Evolutionary conservation across 2,113 vertebrate genomes (phyloP), one percentile per base, ranked within the genome.

Genomic region (Chionomys nivalis): DNA sequence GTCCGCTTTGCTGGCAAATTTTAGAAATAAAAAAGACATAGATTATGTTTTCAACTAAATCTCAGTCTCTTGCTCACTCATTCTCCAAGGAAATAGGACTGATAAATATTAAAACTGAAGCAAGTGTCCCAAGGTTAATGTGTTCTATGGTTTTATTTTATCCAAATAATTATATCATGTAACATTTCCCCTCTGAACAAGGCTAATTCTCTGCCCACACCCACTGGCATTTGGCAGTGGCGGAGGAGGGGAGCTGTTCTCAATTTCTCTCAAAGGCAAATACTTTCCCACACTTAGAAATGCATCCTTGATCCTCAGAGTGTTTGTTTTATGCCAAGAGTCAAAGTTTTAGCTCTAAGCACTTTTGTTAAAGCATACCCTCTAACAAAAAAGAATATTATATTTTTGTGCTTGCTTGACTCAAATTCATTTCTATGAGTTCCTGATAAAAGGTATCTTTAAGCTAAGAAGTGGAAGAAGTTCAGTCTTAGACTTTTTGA

Each of bases 271-370:
- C 95, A 95, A 97, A 96, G 87, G 66, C 87, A 94, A 95, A 24
- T 96, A 92, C 97, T 97, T 94, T 97, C 92, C 97, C 89, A 96
- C 93, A 95, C 78, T 95, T 88, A 97, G 76, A 94, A 73, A 98
- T 96, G 76, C 52, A 8, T 76, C 94, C 5, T 39, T 97, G 96
- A 42, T 23, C 95, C 89, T 63, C 87, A 63, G 61, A 96, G 28
- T 36, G 49, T 79, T 94, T 28, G 28, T 75, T 96, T 94, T 72
- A 52, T 95, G 89, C 87, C 76, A 76, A 47, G 61, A 97, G 97
- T 97, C 44, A 87, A 93, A 79, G 94, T 95, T 97, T 97, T 90
- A 36, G 85, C 86, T 95, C 63, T 63, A 94, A 36, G 63, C 44
- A 61, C 76, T 96, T 95, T 94, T 77, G 21, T 89, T 36, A 89